Percentiles rank a stretch among this genome's conserved stretches.
Conservation (phyloP, 2,113 vertebrate genomes). For the Thinocorus orbignyianus region DNA sequence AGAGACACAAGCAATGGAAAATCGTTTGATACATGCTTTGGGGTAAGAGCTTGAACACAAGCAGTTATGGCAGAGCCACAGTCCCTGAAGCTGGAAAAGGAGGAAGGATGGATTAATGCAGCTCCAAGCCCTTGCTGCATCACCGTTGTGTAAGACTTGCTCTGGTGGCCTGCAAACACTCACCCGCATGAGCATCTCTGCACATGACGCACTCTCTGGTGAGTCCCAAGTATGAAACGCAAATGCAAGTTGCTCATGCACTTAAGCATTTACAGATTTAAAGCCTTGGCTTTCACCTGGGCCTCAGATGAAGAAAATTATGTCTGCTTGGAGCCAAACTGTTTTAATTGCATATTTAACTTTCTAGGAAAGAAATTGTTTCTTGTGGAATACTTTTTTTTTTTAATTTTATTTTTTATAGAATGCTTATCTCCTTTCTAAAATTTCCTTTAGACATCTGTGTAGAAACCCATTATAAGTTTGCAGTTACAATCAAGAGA, state of each 20-base stretch:
- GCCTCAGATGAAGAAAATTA: not conserved
- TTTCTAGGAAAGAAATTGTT: not conserved
- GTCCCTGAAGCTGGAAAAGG: not conserved
- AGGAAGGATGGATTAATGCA: not conserved
- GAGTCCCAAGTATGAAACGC: accelerated
- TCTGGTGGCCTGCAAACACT: not conserved
- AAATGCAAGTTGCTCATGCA: not conserved
- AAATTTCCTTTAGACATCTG: not conserved
- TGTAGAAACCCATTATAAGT: not conserved
- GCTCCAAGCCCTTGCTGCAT: accelerated
- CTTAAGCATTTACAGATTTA: not conserved
- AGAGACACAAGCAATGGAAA: not conserved
- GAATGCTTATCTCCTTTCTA: not conserved
- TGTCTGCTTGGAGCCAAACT: not conserved
- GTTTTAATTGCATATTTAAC: not conserved
- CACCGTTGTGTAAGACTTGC: accelerated
- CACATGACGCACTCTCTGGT: not conserved
- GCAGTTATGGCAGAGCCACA: not conserved
- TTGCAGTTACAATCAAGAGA: not conserved
- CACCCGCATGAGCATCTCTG: accelerated
- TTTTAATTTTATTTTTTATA: not conserved
- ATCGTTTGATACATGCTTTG: accelerated
- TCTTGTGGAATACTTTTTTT: not conserved
- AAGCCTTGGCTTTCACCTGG: not conserved
- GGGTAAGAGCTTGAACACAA: not conserved